A percentile compares a stretch with the other conserved stretches of the same genome.
Conservation (phyloP, 2,888 invertebrate species). For the Axea sp. region DNA sequence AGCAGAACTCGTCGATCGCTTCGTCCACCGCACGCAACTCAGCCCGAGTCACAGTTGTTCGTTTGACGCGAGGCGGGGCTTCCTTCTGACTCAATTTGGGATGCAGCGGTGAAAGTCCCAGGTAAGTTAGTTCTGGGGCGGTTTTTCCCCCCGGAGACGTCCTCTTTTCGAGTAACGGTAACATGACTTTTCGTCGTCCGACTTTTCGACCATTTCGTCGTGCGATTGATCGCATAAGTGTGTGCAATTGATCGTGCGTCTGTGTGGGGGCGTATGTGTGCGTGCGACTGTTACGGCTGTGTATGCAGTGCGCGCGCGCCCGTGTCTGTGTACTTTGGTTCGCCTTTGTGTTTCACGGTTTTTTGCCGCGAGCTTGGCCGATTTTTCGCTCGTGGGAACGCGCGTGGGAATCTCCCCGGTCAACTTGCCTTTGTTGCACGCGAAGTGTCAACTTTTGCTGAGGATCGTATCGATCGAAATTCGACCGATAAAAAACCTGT, state of each 20-base stretch:
- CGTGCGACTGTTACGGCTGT: no score
- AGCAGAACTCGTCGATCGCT: background rate
- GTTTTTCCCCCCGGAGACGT: no score
- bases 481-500: no score
- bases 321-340: constrained; percentile 40
- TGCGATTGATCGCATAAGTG: background rate
- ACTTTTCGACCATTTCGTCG: background rate
- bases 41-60: constrained; percentile 30
- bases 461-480: no score
- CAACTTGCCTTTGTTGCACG: constrained; percentile 17
- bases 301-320: background rate
- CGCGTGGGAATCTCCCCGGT: constrained; percentile 15
- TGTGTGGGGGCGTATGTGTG: background rate
- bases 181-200: no score
- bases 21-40: no score
- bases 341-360: constrained; percentile 42
- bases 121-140: no score
- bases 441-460: background rate
- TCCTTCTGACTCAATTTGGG: constrained; percentile 67
- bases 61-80: constrained; percentile 48
- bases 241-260: background rate
- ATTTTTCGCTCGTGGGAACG: constrained; percentile 19
- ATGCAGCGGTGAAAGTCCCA: constrained; percentile 75
- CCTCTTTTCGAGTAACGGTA: constrained; percentile 35
- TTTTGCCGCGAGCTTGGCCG: constrained; percentile 23